Conservation (phyloP, 92 coral and sea anemone genomes). For the Anthopleura xanthogrammica region DNA sequence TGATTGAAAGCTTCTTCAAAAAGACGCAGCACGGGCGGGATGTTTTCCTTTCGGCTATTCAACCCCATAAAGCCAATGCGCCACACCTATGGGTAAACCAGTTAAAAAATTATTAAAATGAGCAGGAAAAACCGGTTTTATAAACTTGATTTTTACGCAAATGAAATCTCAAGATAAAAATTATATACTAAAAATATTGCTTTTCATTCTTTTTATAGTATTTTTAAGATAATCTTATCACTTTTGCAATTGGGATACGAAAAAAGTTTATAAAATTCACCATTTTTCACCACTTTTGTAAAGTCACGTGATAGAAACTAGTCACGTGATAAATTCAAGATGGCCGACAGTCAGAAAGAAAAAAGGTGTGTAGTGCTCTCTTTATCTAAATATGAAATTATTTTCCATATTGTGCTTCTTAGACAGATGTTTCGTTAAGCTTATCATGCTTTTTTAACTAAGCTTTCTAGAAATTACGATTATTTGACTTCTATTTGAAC, state of each 20-base stretch:
- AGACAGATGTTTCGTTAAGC: not conserved
- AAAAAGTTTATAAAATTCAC: too few relatives aligned
- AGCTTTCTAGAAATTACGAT: too few relatives aligned
- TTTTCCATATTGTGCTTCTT: not conserved
- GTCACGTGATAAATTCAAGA: not conserved
- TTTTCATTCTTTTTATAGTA: not conserved
- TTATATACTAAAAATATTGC: not conserved
- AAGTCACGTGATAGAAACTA: not conserved
- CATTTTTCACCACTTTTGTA: not conserved
- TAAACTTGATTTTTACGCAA: not conserved
- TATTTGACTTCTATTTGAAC: too few relatives aligned
- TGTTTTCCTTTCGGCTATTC: slow-evolving; percentile 84
- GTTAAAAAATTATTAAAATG: slow-evolving; percentile 16
- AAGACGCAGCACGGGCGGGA: slow-evolving; percentile 74
- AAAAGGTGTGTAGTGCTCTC: not conserved
- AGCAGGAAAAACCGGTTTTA: not conserved
- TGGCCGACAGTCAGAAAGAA: not conserved
- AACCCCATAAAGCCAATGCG: slow-evolving; percentile 95
- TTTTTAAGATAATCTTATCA: not conserved
- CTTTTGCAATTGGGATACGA: too few relatives aligned
- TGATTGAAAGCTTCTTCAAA: slow-evolving; percentile 74
- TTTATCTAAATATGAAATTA: not conserved
- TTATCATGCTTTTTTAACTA: too few relatives aligned
- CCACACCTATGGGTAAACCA: slow-evolving; percentile 58
- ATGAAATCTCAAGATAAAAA: not conserved